Base-by-base conservation (phyloP, 2,888 invertebrate genomes). In the Pristionchus maxplancki region DNA sequence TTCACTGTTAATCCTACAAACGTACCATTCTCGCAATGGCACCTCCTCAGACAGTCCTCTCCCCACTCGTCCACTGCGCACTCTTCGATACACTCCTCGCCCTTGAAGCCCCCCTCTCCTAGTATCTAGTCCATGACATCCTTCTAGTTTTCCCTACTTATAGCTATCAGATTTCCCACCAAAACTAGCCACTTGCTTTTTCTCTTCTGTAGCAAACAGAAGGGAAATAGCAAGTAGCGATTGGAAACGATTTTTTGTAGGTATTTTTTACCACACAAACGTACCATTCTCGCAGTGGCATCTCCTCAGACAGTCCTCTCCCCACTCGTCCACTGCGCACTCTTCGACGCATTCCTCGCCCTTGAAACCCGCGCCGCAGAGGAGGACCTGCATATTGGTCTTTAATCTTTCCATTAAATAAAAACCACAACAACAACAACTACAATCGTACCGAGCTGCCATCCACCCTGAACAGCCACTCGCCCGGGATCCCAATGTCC, bases 401-500 rank as follows among this genome's bases (percentile, higher is more conserved):
- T 78, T 44, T 64, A 28, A 53, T 62, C 50, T 37, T 40, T 62
- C 44, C 11, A 44, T 44, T 11, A 44, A 44, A 9, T 44, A 44
- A 44, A 44, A 44, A 11, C 44, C 44, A 44, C 44, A 44, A 44
- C 44, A n/a, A 44, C 44, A 44, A 44, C 11, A 44, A 44, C 44
- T 44, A 6, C 2, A 71, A 37, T 1, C 81, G 20, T 20, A 90
- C 90, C 87, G 89, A 90, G 11, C 91, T 89, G 20, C 90, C 90
- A 89, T 95, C 95, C 11, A 95, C 88, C 40, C 94, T 89, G 91
- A 94, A 94, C 58, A 94, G 85, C 94, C 94, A 94, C 89, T 94
- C 94, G 64, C 94, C 95, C 9, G 95, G 95, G 71, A 95, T 95
- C 58, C 95, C 95, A 58, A 95, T 95, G 89, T 95, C 94, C 37